Conservation (phyloP, 1,140 invertebrate genomes). For the Listronotus bonariensis region DNA sequence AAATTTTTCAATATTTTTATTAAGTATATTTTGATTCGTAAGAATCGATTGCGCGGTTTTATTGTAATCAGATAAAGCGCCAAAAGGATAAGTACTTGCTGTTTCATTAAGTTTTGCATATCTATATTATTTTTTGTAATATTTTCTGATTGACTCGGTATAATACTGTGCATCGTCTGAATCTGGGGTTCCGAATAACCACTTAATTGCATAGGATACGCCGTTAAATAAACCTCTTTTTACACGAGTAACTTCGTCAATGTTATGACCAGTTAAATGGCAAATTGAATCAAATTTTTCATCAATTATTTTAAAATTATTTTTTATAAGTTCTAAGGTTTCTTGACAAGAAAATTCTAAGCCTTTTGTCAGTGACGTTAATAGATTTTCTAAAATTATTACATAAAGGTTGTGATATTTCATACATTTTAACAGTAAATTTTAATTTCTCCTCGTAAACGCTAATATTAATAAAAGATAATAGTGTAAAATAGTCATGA, state of each 20-base stretch:
- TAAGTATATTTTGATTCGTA: no score
- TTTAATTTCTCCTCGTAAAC: no score
- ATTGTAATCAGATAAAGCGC: constrained; percentile 14
- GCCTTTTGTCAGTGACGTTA: no score
- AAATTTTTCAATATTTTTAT: neutral
- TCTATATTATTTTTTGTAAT: constrained; percentile 24
- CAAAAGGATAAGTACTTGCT: constrained; percentile 35
- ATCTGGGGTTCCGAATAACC: constrained; percentile 50
- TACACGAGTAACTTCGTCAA: constrained; percentile 16
- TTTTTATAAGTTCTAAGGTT: no score
- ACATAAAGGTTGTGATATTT: no score
- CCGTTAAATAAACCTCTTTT: constrained; percentile 45
- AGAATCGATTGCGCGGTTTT: neutral
- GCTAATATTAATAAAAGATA: no score
- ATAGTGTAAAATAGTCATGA: no score
- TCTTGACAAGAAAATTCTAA: no score
- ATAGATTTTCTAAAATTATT: no score
- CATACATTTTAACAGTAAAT: no score
- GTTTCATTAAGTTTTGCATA: constrained; percentile 33
- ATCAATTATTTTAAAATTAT: neutral
- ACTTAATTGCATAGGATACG: constrained; percentile 47
- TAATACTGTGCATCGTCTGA: constrained; percentile 46
- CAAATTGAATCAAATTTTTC: constrained; percentile 33
- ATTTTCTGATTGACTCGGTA: constrained; percentile 38
- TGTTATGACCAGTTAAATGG: constrained; percentile 34